Conservation (phyloP, 1,140 invertebrate genomes). For the Brachionus paranguensis region DNA sequence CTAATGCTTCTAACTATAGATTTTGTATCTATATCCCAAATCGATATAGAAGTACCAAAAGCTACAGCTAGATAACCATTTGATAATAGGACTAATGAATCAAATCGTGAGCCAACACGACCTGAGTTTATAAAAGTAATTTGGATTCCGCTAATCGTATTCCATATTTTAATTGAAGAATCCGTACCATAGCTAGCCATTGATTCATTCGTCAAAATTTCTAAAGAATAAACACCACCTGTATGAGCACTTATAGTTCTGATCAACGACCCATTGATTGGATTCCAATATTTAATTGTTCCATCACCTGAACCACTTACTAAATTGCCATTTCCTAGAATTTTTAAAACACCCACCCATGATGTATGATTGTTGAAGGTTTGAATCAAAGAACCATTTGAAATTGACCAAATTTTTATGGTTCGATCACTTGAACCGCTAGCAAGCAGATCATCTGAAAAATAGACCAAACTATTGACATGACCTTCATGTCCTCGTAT, state of each 20-base stretch:
- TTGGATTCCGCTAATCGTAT: slow-evolving; percentile 51
- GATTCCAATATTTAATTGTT: neutral
- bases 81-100: neutral
- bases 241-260: neutral
- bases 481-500: neutral
- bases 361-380: neutral
- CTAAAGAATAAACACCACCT: neutral
- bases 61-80: neutral
- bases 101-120: no score
- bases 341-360: neutral
- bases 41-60: neutral
- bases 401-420: neutral
- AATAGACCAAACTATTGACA: neutral
- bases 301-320: neutral
- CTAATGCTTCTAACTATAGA: neutral
- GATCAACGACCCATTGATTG: neutral
- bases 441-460: neutral
- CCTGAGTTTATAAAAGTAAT: neutral
- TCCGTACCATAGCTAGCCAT: neutral
- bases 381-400: neutral
- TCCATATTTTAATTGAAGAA: slow-evolving; percentile 60
- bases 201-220: neutral
- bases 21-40: neutral
- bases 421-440: neutral
- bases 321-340: neutral